Conservation (phyloP, 1,140 invertebrate species). For the Antheraea pernyi region DNA sequence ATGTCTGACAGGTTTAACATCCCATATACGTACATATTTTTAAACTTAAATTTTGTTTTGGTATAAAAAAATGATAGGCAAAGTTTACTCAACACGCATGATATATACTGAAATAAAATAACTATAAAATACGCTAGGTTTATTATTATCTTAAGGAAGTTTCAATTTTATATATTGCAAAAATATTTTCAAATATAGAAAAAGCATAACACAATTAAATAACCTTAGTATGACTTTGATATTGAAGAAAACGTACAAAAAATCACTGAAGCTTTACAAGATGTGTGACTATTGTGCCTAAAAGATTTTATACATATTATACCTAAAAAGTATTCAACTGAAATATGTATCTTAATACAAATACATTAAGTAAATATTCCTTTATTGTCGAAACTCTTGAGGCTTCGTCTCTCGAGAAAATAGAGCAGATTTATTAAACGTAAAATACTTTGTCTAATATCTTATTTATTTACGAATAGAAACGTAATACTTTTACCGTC, state of each 20-base stretch:
- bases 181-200: too few species aligned
- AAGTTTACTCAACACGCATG: too few species aligned
- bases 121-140: too few species aligned
- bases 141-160: too few species aligned
- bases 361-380: not conserved
- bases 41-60: too few species aligned
- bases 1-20: too few species aligned
- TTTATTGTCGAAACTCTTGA: not conserved
- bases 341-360: not conserved
- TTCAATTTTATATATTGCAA: too few species aligned
- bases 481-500: not conserved
- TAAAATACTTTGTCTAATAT: slow-evolving; percentile 4
- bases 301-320: not conserved
- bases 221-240: too few species aligned
- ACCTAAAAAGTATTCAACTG: not conserved
- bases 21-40: too few species aligned
- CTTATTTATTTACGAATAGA: slow-evolving; percentile 5
- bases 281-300: not conserved
- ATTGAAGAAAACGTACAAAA: not conserved
- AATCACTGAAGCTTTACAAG: not conserved
- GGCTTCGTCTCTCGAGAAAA: not conserved
- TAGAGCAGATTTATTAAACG: not conserved
- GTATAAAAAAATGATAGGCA: too few species aligned
- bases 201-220: too few species aligned
- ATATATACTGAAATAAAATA: too few species aligned